Evolutionary conservation across 1,140 invertebrate genomes (phyloP).

Genomic region (Oryctes rhinoceros): DNA sequence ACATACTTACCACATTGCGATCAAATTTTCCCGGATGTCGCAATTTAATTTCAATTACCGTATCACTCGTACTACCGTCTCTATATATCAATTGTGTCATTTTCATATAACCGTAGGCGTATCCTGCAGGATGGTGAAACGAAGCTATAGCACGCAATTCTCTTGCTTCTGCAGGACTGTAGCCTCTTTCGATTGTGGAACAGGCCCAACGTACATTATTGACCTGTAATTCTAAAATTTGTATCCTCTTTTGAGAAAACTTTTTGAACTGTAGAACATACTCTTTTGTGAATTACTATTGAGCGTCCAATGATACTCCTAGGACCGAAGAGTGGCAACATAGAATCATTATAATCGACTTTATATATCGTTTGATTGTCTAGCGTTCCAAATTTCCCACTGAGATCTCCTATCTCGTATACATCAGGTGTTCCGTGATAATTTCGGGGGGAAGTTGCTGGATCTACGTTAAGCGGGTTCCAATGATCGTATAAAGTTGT

Average conservation of each 20-base stretch:
- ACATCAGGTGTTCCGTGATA: conserved; percentile 77
- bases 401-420: conserved; percentile 90
- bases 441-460: conserved; percentile 64
- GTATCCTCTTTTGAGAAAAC: background rate
- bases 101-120: conserved; percentile 85
- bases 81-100: conserved; percentile 88
- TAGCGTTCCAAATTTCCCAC: conserved; percentile 85
- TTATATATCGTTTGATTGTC: conserved; percentile 68
- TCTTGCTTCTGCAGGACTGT: conserved; percentile 82
- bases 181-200: conserved; percentile 84
- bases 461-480: conserved; percentile 80
- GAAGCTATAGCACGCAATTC: conserved; percentile 89
- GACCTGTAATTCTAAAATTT: conserved; percentile 48
- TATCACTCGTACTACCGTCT: conserved; percentile 88
- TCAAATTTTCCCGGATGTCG: conserved; percentile 84
- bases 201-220: conserved; percentile 79
- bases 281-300: conserved; percentile 84
- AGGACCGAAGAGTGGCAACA: conserved; percentile 84
- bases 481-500: conserved; percentile 82
- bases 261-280: conserved; percentile 50
- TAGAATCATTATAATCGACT: conserved; percentile 79
- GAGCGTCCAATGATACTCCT: conserved; percentile 86
- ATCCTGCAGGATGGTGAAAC: conserved; percentile 89
- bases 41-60: conserved; percentile 87
- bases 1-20: conserved; percentile 76